Conservation (phyloP, 2,797 vertebrate genomes). For the Lutjanus campechanus region DNA sequence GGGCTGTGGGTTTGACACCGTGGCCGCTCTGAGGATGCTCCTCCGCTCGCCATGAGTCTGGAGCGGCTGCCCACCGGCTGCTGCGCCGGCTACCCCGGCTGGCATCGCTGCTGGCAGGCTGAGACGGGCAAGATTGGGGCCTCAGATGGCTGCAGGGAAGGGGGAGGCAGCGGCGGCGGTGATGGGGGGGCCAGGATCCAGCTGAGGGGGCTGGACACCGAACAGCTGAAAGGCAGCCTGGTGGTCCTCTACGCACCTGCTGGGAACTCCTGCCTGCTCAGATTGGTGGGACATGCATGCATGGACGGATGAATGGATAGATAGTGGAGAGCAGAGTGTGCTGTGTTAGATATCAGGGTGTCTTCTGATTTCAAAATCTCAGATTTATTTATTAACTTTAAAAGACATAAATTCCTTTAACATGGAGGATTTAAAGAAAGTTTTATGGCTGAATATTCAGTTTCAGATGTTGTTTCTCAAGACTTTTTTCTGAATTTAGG, state of each 20-base stretch:
- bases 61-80: conserved; percentile 59
- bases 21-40: conserved; percentile 20
- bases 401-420: no score
- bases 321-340: background rate
- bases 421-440: background rate
- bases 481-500: no score
- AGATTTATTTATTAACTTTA: background rate
- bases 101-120: conserved; percentile 23
- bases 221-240: conserved; percentile 74
- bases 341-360: no score
- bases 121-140: background rate
- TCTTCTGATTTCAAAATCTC: no score
- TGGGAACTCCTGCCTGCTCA: conserved; percentile 74
- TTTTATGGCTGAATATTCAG: background rate
- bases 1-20: background rate
- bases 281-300: conserved; percentile 72
- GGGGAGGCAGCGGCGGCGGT: background rate
- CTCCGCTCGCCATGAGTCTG: conserved; percentile 52
- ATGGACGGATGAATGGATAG: conserved; percentile 7
- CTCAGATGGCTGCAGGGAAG: conserved; percentile 25
- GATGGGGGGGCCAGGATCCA: conserved; percentile 55
- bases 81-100: conserved; percentile 49
- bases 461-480: background rate
- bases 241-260: conserved; percentile 78
- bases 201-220: conserved; percentile 67